These are phyloP conservation scores for Phymastichus coffea DNA, from an alignment of 1,140 invertebrate genomes.

Conservation along the genomic window DNA sequence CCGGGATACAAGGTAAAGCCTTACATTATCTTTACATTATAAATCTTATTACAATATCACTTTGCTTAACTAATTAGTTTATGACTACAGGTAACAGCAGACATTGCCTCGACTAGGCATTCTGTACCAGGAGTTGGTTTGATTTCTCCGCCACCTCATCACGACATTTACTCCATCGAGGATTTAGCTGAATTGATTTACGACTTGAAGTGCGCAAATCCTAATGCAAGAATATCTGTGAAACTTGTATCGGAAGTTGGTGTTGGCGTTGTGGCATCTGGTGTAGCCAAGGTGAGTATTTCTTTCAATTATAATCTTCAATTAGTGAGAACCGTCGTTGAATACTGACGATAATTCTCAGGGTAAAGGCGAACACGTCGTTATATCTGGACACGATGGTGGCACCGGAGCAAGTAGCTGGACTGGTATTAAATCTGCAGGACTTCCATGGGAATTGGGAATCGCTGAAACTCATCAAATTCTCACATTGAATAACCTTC, in stretches of 20 bases:
- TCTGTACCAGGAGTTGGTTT: slow-evolving; percentile 97
- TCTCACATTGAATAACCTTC: slow-evolving; percentile 91
- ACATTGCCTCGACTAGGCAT: slow-evolving; percentile 93
- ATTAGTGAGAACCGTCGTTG: too few species aligned
- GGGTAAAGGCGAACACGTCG: slow-evolving; percentile 98
- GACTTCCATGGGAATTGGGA: slow-evolving; percentile 96
- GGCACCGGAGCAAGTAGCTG: slow-evolving; percentile 97
- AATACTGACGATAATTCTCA: slow-evolving; percentile 22
- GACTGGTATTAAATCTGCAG: slow-evolving; percentile 95
- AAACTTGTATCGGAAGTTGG: slow-evolving; percentile 98
- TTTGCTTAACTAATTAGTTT: slow-evolving; percentile 9
- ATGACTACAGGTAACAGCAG: slow-evolving; percentile 74
- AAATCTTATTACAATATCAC: not conserved
- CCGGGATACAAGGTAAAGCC: slow-evolving; percentile 75
- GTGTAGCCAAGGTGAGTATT: slow-evolving; percentile 87
- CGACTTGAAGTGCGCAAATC: slow-evolving; percentile 97
- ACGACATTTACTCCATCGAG: slow-evolving; percentile 99
- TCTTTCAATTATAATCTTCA: not conserved
- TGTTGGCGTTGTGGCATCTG: slow-evolving; percentile 96
- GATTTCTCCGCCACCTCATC: slow-evolving; percentile 98
- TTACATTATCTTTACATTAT: not conserved
- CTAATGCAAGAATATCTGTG: slow-evolving; percentile 91
- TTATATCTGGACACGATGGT: slow-evolving; percentile 97
- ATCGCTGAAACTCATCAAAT: slow-evolving; percentile 97
- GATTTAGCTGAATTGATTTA: slow-evolving; percentile 98